phyloP scores from a whole-genome alignment of 2,888 invertebrate genomes.

The Chouioia cunea region DNA sequence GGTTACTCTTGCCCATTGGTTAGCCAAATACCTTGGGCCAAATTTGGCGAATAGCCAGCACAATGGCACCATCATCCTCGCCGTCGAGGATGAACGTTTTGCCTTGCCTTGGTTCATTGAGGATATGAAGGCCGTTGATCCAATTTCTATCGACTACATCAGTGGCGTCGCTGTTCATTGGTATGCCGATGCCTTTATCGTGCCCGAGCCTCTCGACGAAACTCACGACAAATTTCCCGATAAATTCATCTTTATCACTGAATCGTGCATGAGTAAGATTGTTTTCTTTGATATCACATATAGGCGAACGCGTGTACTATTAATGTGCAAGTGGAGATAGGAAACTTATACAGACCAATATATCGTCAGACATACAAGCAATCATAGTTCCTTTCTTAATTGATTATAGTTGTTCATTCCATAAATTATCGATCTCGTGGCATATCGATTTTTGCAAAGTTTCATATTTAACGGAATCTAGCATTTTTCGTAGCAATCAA shows the following conservation, averaged over 20 bases:
- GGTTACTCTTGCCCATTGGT: slow-evolving; percentile 73
- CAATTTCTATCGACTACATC: slow-evolving; percentile 68
- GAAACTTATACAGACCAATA: too few species aligned
- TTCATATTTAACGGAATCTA: too few species aligned
- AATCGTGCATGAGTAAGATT: slow-evolving; percentile 81
- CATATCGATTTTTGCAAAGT: too few species aligned
- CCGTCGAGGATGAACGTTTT: slow-evolving; percentile 82
- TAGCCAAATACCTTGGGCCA: slow-evolving; percentile 81
- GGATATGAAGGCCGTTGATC: slow-evolving; percentile 54
- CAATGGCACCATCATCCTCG: slow-evolving; percentile 76
- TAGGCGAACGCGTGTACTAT: too few species aligned
- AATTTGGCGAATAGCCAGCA: slow-evolving; percentile 73
- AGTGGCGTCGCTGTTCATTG: slow-evolving; percentile 87
- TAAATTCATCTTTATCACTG: slow-evolving; percentile 83
- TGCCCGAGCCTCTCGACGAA: slow-evolving; percentile 71
- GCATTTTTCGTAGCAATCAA: too few species aligned
- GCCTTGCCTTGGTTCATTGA: slow-evolving; percentile 75
- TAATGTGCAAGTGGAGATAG: too few species aligned
- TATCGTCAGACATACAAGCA: too few species aligned
- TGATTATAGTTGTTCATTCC: too few species aligned
- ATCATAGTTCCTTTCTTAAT: too few species aligned
- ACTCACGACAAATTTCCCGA: slow-evolving; percentile 74
- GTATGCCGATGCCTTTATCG: slow-evolving; percentile 78
- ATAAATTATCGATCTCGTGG: too few species aligned
- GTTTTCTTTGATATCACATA: too few species aligned